Base-by-base conservation (phyloP, 2,888 invertebrate species). In the Aspidiotus rigidus region DNA sequence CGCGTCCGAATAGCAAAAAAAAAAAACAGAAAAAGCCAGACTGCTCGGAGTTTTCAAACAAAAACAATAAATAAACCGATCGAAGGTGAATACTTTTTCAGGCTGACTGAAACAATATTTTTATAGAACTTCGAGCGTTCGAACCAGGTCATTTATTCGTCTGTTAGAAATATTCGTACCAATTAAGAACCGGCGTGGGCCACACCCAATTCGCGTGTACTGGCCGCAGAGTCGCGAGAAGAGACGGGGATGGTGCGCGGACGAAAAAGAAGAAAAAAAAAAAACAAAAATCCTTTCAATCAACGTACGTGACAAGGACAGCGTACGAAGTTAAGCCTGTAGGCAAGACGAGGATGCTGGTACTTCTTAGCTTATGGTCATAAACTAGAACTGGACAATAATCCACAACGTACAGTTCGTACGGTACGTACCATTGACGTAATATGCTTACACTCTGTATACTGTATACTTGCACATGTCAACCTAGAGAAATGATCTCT, bases 361-460 rank as follows among this genome's bases (percentile, higher is more conserved):
- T 60, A 67, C 59, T 56, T 56, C 39, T 55, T 57, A 16, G 67
- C 67, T 67, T 67, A 67, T 67, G 67, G 67, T 59, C 67, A 67
- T 67, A 67, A 67, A 67, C 67, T 53, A 67, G 67, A 59, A 67
- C 67, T 67, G 60, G 67, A 67, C 67, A 67, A 67, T 59, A 59
- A 59, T 39, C 59, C 59, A 28, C 28, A 28, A 28, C 55, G 55
- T 49, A 67, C 57, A 17, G 67, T 67, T 60, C 56, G 59, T 57
- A 40, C 10, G 49, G 11, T 49, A n/a, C 59, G 28, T 56, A 64
- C 57, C 53, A 67, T 40, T 67, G 67, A 67, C 57, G 67, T 67
- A 67, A 67, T 67, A 41, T 42, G 40, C 28, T 28, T 28, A 28
- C 28, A 28, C 28, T 28, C 28, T 3, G 28, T 28, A 28, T 5